Conservation (phyloP, 2,113 vertebrate genomes). For the Mustela nigripes region DNA sequence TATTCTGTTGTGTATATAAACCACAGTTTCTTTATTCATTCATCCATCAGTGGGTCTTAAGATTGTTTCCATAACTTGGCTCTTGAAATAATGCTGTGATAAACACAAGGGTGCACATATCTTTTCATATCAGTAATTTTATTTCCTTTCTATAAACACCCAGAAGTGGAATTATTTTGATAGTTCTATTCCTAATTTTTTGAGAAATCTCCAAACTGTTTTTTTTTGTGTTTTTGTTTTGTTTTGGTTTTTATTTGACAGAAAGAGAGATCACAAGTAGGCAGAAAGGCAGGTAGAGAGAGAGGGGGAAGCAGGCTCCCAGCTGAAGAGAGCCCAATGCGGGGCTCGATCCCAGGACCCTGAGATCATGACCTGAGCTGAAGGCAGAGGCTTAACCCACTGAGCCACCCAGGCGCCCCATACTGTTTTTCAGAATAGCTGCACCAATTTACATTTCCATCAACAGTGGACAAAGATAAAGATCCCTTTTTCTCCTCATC, state of each 20-base stretch:
- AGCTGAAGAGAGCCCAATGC: no score
- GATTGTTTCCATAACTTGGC: not conserved
- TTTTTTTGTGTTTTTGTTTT: not conserved
- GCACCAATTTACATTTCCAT: not conserved
- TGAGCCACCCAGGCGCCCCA: not conserved
- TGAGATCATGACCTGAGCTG: no score
- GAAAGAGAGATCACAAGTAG: no score
- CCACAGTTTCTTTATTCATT: not conserved
- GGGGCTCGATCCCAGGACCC: no score
- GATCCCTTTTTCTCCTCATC: not conserved
- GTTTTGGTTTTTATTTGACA: no score
- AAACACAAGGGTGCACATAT: not conserved
- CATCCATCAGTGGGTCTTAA: not conserved
- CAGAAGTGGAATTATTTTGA: not conserved
- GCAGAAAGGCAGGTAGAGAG: no score
- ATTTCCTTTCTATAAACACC: not conserved
- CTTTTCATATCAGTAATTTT: not conserved
- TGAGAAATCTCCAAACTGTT: not conserved
- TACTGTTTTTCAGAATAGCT: not conserved
- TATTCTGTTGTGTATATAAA: not conserved
- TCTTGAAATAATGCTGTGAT: not conserved
- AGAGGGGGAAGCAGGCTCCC: no score
- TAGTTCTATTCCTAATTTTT: not conserved
- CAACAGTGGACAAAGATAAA: not conserved
- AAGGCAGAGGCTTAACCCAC: no score